Conservation (phyloP, 2,888 invertebrate species). For the Drosophila nr. medialis region DNA sequence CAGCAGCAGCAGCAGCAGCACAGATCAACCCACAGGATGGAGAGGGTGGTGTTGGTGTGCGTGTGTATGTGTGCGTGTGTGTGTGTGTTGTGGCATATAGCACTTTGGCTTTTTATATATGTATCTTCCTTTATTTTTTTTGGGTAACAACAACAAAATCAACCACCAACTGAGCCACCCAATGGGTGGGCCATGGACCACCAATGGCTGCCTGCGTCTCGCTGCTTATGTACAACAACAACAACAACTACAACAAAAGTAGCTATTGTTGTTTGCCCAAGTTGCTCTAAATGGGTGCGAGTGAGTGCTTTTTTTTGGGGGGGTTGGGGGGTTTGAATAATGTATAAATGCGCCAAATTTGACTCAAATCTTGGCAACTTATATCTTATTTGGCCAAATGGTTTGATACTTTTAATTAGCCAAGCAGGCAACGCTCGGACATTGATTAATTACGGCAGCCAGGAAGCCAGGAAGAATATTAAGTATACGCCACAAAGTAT, state of each 20-base stretch:
- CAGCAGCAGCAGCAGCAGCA: slow-evolving; percentile 11
- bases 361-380: slow-evolving; percentile 31
- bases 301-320: slow-evolving; percentile 12
- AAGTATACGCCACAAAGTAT: slow-evolving; percentile 51
- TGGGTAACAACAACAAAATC: slow-evolving; percentile 46
- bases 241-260: slow-evolving; percentile 5
- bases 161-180: slow-evolving; percentile 62
- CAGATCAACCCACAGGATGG: slow-evolving; percentile 26
- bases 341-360: slow-evolving; percentile 21
- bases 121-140: slow-evolving; percentile 14
- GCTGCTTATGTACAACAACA: slow-evolving; percentile 66
- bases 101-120: slow-evolving; percentile 47
- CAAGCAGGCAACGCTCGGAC: slow-evolving; percentile 1
- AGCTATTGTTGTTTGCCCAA: slow-evolving; percentile 48
- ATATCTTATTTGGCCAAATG: slow-evolving; percentile 23
- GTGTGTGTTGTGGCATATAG: slow-evolving; percentile 13
- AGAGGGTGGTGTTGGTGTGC: slow-evolving; percentile 2
- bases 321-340: slow-evolving; percentile 42
- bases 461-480: slow-evolving; percentile 20
- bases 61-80: background rate
- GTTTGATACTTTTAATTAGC: slow-evolving; percentile 56
- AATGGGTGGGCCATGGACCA: slow-evolving; percentile 69
- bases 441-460: slow-evolving; percentile 39
- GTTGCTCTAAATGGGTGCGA: slow-evolving; percentile 44
- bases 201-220: slow-evolving; percentile 69